Evolutionary conservation across 2,797 vertebrate species (phyloP), one percentile per base, ranked within the genome.

Genomic region (Spondyliosoma cantharus): DNA sequence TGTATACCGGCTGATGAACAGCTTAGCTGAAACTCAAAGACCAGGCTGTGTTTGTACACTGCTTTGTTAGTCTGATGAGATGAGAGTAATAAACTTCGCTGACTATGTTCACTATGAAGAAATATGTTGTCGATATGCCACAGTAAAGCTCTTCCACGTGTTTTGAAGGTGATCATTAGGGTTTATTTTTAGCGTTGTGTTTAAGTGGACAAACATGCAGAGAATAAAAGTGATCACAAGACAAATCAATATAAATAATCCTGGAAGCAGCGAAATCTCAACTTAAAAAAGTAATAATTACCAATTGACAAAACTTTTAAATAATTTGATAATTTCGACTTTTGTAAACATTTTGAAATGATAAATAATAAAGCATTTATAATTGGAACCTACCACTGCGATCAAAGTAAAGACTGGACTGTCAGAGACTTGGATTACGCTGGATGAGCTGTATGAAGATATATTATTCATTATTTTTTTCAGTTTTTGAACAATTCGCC

Each of bases 1-100:
- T 37, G 37, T 20, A 2, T 32, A 61, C 37, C 73, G 69, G 57
- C 73, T 84, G 73, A 20, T 60, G 8, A 79, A 29, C 19, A 5
- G 25, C 57, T 25, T 15, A 9, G 65, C 46, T 61, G 49, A 63
- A 65, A 57, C 62, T 29, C 14, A 70, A n/a, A 25, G 13, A 54
- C 6, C 19, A 14, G 2, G 49, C 7, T 20, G 22, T 29, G 37
- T 46, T 62, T 56, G 19, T 2, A 29, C 22, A 58, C 13, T 8
- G 19, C 15, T 45, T 58, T 24, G 7, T 12, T 50, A 16, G 14
- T 45, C 25, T 52, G 25, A 68, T 1, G 50, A 49, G 22, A 16
- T 17, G 20, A 20, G 50, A 8, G 22, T 37, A 62, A 77, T 32
- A 27, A 29, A 50, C 1, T 32, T 50, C 19, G 15, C 7, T 8